Evolutionary conservation across 2,888 invertebrate genomes (phyloP), one percentile per base, ranked within the genome.

Genomic region (Drosophila ezoana): DNA sequence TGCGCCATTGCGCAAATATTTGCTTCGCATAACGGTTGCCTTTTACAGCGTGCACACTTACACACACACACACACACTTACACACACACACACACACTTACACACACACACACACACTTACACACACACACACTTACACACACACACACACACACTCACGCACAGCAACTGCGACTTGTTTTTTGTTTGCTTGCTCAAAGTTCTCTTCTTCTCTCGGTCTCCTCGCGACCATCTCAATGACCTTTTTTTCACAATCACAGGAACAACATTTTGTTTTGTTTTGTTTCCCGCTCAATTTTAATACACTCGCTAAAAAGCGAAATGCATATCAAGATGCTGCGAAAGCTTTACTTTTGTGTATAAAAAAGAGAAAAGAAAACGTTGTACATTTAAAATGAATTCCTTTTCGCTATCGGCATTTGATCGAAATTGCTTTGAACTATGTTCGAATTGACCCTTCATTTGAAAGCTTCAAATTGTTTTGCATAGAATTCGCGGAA

Each of bases 1-100:
- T 79, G 71, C 60, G 72, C 72, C 77, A 75, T 72, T 70, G 65
- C 80, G 82, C 80, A 81, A 81, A 81, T 81, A 82, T 78, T 81
- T 81, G 71, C 76, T 68, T 73, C 73, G 70, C 73, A 63, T 70
- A 70, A 75, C 78, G 59, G 72, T 76, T 64, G 78, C 74, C 63
- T 76, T 59, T 68, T 63, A 65, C 65, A 58, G 65, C 56, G 48
- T 43, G 38, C 73, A 41, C 66, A 49, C 60, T n/a, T n/a, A 16
- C 23, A 49, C 18, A 16, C 73, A 41, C 66, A 49, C 60, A 20
- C 52, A 41, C 32, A 13, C 44, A 41, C 37, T 40, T 11, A 37
- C 49, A 9, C 40, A 11, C 28, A 38, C 40, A 40, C 40, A 16
- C n/a, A 14, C 51, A 45, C 37, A 41, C 10, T 14, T 13, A 35